These are phyloP conservation scores for Parnassius mnemosyne DNA, from an alignment of 2,888 invertebrate species.

Conservation along the genomic window DNA sequence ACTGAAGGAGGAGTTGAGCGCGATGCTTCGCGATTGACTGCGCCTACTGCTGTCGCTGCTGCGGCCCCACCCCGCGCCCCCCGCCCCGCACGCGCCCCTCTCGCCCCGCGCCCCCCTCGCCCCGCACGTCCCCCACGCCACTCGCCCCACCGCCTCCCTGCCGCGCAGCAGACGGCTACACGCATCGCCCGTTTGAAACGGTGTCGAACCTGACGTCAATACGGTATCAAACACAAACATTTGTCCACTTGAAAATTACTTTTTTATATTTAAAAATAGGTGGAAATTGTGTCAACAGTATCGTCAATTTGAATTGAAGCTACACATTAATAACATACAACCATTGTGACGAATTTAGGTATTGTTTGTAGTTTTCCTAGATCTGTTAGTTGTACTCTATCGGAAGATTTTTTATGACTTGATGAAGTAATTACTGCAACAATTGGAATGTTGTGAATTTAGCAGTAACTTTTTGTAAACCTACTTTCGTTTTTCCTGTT, in stretches of 20 bases:
- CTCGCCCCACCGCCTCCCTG: constrained; percentile 27
- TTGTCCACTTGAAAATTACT: neutral
- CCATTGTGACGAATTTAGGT: too few species aligned
- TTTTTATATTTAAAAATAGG: neutral
- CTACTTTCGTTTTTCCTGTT: too few species aligned
- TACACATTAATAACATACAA: too few species aligned
- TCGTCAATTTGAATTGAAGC: too few species aligned
- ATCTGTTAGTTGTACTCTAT: too few species aligned
- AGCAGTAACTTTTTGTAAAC: too few species aligned
- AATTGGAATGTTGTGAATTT: too few species aligned
- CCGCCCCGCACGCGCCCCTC: constrained; percentile 23
- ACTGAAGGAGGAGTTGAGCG: constrained; percentile 91
- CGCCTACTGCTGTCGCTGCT: constrained; percentile 72
- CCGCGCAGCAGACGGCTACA: constrained; percentile 33
- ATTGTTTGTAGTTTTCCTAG: too few species aligned
- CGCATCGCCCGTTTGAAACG: constrained; percentile 20
- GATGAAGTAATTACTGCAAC: too few species aligned
- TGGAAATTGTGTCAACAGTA: neutral
- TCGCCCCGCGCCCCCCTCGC: neutral
- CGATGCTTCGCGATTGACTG: constrained; percentile 82
- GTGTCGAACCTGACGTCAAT: too few species aligned
- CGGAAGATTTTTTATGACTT: too few species aligned
- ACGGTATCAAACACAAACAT: neutral
- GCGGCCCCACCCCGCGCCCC: constrained; percentile 42
- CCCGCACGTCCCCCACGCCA: constrained; percentile 20